These are phyloP conservation scores for Halichondria panicea DNA, from an alignment of 37 sponge, comb jelly and placozoan genomes.

Conservation along the genomic window DNA sequence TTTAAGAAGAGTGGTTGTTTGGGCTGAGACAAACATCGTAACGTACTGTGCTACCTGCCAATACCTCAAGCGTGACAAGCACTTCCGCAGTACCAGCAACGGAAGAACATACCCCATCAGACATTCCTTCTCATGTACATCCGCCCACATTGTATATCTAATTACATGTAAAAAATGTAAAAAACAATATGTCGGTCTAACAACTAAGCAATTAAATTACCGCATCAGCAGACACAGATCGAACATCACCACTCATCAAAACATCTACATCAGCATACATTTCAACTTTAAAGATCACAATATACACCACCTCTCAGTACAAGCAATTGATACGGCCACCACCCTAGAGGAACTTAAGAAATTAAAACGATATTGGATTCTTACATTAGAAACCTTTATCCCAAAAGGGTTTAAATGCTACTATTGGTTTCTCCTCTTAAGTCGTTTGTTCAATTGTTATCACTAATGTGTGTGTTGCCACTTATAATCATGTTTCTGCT, in stretches of 20 bases:
- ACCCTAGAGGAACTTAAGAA: not conserved
- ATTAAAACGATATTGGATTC: slow-evolving; percentile 13
- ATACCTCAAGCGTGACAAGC: not conserved
- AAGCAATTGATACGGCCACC: slow-evolving; percentile 4
- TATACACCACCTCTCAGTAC: slow-evolving; percentile 12
- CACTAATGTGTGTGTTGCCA: too few species aligned
- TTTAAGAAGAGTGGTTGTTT: slow-evolving; percentile 9
- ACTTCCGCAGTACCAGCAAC: slow-evolving; percentile 11
- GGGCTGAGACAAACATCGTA: too few species aligned
- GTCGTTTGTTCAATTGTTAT: too few species aligned
- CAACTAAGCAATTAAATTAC: slow-evolving; percentile 13
- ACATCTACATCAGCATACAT: slow-evolving; percentile 5
- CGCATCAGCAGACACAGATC: slow-evolving; percentile 22
- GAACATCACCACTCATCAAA: slow-evolving; percentile 6
- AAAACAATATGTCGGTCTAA: slow-evolving; percentile 42
- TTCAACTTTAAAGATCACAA: slow-evolving; percentile 32
- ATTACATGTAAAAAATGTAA: slow-evolving; percentile 35
- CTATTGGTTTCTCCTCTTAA: too few species aligned
- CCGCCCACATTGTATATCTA: slow-evolving; percentile 23
- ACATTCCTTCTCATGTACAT: slow-evolving; percentile 17
- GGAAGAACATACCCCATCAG: slow-evolving; percentile 4
- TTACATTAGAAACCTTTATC: not conserved
- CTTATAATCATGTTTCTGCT: too few species aligned
- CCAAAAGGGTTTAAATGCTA: slow-evolving; percentile 12
- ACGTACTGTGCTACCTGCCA: slow-evolving; percentile 36